Evolutionary conservation across 2,888 invertebrate genomes (phyloP), one percentile per base, ranked within the genome.

Genomic region (Euplagia quadripunctaria): DNA sequence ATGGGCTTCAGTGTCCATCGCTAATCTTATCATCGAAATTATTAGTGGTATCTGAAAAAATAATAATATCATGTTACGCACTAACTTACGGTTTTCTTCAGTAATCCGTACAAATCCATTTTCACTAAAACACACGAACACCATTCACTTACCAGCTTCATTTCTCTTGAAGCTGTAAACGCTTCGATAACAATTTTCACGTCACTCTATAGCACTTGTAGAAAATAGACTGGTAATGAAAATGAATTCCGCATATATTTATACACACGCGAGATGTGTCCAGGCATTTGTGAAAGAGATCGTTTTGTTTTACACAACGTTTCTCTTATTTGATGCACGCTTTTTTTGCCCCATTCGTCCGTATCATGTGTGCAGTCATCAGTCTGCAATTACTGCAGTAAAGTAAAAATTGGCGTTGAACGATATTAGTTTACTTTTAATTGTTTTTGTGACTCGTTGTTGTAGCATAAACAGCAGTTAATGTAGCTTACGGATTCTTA

Each of bases 241-340:
- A 96, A 90, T 93, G 94, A 95, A 96, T 95, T 94, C 95, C 95
- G 94, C 93, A 94, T 95, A 94, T 89, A 95, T 95, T 95, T 96
- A 96, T 96, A 96, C 86, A 90, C 95, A 95, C 93, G 95, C 94
- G 85, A 93, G 87, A 82, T 87, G 91, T 93, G 91, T 88, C 89
- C 94, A 95, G 90, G 94, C 94, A 95, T 93, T 94, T 94, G 95
- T 95, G 95, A 94, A 93, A 93, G 92, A 94, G 91, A 92, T 93
- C 90, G 90, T 88, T 88, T 82, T 74, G 86, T 81, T 81, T 83
- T 80, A 83, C 88, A 88, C 88, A 87, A 88, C 88, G 91, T 95
- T 95, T 95, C 95, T 94, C 94, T 86, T 85, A 43, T 31, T 7
- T 31, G 17, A 43, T 8, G 17, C 17, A 8, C 17, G n/a, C 4